Evolutionary conservation across 2,888 invertebrate genomes (phyloP), one percentile per base, ranked within the genome.

Genomic region (Tachina fera): DNA sequence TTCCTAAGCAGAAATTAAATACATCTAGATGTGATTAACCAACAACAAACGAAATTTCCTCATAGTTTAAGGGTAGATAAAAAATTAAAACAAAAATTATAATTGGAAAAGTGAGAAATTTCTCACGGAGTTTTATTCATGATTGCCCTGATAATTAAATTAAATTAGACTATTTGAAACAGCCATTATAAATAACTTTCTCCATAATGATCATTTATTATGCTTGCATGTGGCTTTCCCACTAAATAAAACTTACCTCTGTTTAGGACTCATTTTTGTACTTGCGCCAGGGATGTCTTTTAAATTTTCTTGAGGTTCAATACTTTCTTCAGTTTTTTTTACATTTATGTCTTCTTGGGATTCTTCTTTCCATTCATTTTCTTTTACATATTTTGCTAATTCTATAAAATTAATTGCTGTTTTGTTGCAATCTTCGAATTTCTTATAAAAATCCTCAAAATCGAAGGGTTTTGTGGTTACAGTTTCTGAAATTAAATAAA

Each of bases 381-480:
- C 47, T 47, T n/a, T 71, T 61, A 74, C 51, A 87, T 75, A 86
- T 87, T 78, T 79, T 68, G 68, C 83, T 56, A 88, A 88, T 11
- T 76, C 77, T 51, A 63, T 87, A 22, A 87, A 87, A 83, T 67
- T 61, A n/a, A 53, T 65, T 9, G 80, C 77, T 14, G 45, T 56
- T 53, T 76, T 56, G 63, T 86, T 82, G 31, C 87, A 22, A 5
- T 60, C 39, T 14, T 84, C 67, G 47, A 89, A 87, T 14, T 88
- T 65, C 0, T 56, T 68, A 14, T 87, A 83, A 13, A 90, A 89
- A 3, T 79, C 81, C 0, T 86, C 22, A 5, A 88, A 81, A 74
- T 90, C 84, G 53, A 91, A 91, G 0, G 85, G 76, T 13, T 87
- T 83, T 0, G 92, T 91, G 6, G 79, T 88, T 4, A 90, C 87